phyloP scores from a whole-genome alignment of 2,113 vertebrate species.

The Centropristis striata region DNA sequence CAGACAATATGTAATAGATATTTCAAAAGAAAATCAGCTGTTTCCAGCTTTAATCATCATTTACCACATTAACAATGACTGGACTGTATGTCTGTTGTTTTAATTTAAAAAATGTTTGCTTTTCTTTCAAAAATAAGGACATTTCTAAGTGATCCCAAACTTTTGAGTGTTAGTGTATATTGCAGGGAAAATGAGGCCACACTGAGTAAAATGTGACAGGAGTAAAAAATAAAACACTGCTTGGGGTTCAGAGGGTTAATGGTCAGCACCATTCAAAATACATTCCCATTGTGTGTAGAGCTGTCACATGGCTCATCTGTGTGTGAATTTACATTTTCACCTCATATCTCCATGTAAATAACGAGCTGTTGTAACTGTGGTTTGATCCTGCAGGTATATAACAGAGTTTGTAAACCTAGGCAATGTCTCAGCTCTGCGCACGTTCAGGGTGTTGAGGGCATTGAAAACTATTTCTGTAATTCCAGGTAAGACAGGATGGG shows the following conservation, averaged over 20 bases:
- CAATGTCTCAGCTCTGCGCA: slow-evolving; percentile 99
- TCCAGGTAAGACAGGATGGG: slow-evolving; percentile 96
- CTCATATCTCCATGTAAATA: slow-evolving; percentile 76
- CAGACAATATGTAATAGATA: no score
- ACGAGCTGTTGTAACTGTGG: slow-evolving; percentile 92
- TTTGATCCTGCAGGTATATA: slow-evolving; percentile 99
- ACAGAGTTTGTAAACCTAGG: slow-evolving; percentile 99
- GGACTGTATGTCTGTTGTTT: no score
- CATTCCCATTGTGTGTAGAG: slow-evolving; percentile 20
- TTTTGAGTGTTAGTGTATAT: no score
- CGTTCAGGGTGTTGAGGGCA: slow-evolving; percentile 99
- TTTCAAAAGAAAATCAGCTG: no score
- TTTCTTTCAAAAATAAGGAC: no score
- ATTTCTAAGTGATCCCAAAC: no score
- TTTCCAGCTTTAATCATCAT: no score
- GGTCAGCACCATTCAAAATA: neutral
- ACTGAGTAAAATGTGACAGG: no score
- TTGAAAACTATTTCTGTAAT: slow-evolving; percentile 99
- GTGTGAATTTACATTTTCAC: slow-evolving; percentile 46
- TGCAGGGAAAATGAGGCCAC: no score
- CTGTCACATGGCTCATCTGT: slow-evolving; percentile 30
- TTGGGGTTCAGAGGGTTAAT: neutral
- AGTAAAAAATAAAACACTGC: no score
- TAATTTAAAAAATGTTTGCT: no score
- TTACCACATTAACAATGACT: no score